Evolutionary conservation across 2,888 invertebrate genomes (phyloP), one percentile per base, ranked within the genome.

Genomic region (Ceriagrion tenellum): DNA sequence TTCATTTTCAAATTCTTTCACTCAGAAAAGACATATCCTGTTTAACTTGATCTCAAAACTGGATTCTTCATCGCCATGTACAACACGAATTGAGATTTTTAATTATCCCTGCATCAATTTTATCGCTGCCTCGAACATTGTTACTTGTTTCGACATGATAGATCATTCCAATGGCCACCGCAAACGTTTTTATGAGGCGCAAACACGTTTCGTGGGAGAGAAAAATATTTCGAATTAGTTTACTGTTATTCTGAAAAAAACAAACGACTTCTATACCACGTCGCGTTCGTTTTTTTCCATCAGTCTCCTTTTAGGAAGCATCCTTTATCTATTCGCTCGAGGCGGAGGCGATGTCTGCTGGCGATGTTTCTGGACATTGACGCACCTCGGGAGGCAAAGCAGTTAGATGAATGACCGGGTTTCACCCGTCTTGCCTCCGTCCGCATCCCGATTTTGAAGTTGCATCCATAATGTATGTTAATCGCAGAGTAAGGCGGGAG

Each of bases 381-480:
- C 69, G 69, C 13, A 13, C 93, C 4, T 47, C 69, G 16, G 69
- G 40, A 40, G 13, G 59, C n/a, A 26, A n/a, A 30, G 63, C 40
- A 63, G 63, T 59, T n/a, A 13, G 81, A 81, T 81, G 35, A 26
- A 93, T 69, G 63, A 6, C 47, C 93, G 35, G 16, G 93, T 69
- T 63, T 35, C 13, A 35, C 59, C 69, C n/a, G 16, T 30, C 81
- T 30, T 81, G 0, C 35, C 81, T 35, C 35, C 81, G 1, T 16
- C 63, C n/a, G 26, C n/a, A 55, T n/a, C n/a, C n/a, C 35, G 55
- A 47, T 47, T 55, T 74, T 47, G n/a, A 93, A 74, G 35, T 16
- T 47, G 93, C 40, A 93, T 93, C 74, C 93, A 55, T 69, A 93
- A 93, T 93, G 93, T 69, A 93, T 93, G 74, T 74, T 93, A 93